These are phyloP conservation scores for Falcaria lacertinaria DNA, from an alignment of 2,888 invertebrate species.

Conservation along the genomic window DNA sequence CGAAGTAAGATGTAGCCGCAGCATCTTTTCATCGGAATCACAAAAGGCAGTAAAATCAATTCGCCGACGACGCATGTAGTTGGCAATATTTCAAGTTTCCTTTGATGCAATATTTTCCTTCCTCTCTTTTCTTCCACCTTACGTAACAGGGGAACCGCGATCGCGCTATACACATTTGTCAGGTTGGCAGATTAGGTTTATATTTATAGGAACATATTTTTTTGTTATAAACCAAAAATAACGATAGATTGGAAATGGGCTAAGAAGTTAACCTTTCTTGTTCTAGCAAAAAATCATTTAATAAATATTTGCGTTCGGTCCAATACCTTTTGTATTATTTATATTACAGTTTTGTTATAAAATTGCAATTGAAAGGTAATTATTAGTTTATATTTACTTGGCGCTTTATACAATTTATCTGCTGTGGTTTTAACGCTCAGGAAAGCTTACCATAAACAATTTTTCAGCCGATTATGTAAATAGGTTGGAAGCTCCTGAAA, in stretches of 20 bases:
- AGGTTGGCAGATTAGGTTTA: constrained; percentile 33
- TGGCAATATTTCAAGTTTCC: constrained; percentile 74
- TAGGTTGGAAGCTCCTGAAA: constrained; percentile 1
- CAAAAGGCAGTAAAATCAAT: constrained; percentile 63
- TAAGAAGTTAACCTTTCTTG: no score
- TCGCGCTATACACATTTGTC: constrained; percentile 31
- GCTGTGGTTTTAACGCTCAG: no score
- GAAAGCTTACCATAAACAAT: constrained; percentile 7
- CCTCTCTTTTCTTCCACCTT: constrained; percentile 42
- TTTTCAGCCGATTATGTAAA: constrained; percentile 28
- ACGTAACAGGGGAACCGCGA: constrained; percentile 39
- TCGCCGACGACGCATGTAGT: constrained; percentile 56
- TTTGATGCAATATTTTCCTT: constrained; percentile 64
- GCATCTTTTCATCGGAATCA: constrained; percentile 28
- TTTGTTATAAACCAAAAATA: no score
- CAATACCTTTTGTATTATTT: no score
- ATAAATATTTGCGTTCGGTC: no score
- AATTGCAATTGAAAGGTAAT: no score
- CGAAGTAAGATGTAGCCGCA: constrained; percentile 25
- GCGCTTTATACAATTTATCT: no score
- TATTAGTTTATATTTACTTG: no score
- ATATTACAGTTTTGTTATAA: no score
- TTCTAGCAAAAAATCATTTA: no score
- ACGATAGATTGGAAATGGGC: no score
- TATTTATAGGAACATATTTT: no score